Conservation (phyloP, 2,797 vertebrate species). For the Anomalospiza imberbis region DNA sequence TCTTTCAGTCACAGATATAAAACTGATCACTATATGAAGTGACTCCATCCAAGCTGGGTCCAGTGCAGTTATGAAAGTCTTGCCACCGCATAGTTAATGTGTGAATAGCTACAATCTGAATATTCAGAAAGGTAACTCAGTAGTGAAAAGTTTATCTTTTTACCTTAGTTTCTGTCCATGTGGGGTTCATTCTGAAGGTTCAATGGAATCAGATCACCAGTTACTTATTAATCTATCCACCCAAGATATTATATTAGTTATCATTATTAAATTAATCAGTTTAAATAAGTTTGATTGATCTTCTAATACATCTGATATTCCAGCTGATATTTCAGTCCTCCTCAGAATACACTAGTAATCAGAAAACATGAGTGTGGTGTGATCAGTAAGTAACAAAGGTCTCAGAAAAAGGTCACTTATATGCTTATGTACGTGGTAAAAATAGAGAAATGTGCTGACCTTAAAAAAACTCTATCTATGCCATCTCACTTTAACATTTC, state of each 20-base stretch:
- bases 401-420: neutral
- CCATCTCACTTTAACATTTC: neutral
- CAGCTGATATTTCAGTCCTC: neutral
- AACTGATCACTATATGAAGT: accelerated
- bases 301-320: neutral
- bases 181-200: neutral
- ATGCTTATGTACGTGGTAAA: neutral
- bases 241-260: neutral
- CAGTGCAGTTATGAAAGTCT: neutral
- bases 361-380: neutral
- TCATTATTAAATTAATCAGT: neutral
- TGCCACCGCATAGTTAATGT: neutral
- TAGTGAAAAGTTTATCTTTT: neutral
- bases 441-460: neutral
- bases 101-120: neutral
- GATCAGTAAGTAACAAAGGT: neutral
- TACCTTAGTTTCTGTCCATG: neutral
- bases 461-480: neutral
- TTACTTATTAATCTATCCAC: neutral
- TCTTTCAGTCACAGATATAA: neutral
- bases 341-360: neutral
- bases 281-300: neutral
- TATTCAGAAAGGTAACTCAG: neutral
- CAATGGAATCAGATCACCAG: neutral
- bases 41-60: neutral